A percentile compares a stretch with the other conserved stretches of the same genome.
Conservation (phyloP, 2,797 vertebrate genomes). For the Poliocrania exsul region DNA sequence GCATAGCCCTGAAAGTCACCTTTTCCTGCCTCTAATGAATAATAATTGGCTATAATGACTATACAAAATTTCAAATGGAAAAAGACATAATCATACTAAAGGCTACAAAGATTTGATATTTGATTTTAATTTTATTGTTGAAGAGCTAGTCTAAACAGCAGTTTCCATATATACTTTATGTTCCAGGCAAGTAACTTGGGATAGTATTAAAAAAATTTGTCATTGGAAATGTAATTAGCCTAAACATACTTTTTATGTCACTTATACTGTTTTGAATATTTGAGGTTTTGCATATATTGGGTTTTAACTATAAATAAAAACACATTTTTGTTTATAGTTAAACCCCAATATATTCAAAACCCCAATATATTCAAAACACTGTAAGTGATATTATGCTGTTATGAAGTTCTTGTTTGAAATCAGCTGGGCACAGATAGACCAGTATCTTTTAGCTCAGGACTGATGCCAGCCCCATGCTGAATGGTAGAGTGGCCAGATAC, state of each 20-base stretch:
- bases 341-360: not conserved
- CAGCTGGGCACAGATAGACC: not conserved
- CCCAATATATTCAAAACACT: not conserved
- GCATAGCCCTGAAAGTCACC: not conserved
- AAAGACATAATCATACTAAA: not conserved
- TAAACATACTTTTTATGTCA: not conserved
- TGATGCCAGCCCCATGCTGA: not conserved
- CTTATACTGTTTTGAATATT: too few relatives aligned
- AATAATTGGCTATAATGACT: not conserved
- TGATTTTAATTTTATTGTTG: not conserved
- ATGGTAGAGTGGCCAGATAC: not conserved
- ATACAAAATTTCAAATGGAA: not conserved
- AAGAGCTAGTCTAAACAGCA: not conserved
- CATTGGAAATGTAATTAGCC: not conserved
- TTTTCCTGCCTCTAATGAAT: not conserved
- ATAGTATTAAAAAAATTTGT: not conserved
- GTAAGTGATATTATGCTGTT: not conserved
- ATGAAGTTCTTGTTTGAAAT: not conserved
- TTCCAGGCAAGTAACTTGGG: not conserved
- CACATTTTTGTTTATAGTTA: not conserved
- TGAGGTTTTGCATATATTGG: too few relatives aligned
- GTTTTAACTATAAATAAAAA: too few relatives aligned
- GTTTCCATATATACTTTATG: not conserved
- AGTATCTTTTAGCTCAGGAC: not conserved
- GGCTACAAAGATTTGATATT: not conserved